Base-by-base conservation (phyloP, 2,888 invertebrate genomes). In the Drosophila anomelani region DNA sequence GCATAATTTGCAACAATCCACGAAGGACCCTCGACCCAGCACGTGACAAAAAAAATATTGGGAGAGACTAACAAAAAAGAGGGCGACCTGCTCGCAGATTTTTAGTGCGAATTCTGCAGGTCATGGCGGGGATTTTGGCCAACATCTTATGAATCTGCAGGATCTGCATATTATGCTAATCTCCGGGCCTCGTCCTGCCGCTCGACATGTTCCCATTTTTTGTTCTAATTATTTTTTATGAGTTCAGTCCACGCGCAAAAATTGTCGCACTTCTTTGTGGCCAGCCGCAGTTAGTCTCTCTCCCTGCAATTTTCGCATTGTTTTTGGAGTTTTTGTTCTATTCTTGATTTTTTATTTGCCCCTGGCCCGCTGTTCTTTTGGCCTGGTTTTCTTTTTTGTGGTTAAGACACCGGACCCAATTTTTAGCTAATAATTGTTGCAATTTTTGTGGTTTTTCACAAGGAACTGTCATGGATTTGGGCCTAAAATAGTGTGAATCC, bases 201-300 rank as follows among this genome's bases (percentile, higher is more conserved):
- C 57, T 61, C 57, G 76, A 64, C 75, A 64, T 76, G 84, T 69
- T 78, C 77, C 64, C 85, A 90, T 89, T 90, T 90, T 90, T 91
- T 90, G 91, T 75, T 80, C 90, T 91, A 90, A 90, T 90, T 90
- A 90, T 91, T 91, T 90, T 90, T 89, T 90, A 90, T 90, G 88
- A 81, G 89, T 86, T 78, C 85, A 84, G 72, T 76, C 73, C 77
- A 71, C 82, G 76, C 70, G 83, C 76, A 77, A 78, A 86, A 86
- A 84, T 80, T 85, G 89, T 84, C 85, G 78, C 87, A 85, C 86
- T 88, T 77, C 84, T 71, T 75, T 85, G 85, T 57, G 85, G 88
- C 70, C 47, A 60, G 76, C 86, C 88, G 73, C 88, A 88, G 66
- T 44, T n/a, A 13, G 55, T 51, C 51, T 41, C 32, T 58, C 43